Evolutionary conservation across 2,888 invertebrate species (phyloP).

Genomic region (Lycocerus yunnanus): DNA sequence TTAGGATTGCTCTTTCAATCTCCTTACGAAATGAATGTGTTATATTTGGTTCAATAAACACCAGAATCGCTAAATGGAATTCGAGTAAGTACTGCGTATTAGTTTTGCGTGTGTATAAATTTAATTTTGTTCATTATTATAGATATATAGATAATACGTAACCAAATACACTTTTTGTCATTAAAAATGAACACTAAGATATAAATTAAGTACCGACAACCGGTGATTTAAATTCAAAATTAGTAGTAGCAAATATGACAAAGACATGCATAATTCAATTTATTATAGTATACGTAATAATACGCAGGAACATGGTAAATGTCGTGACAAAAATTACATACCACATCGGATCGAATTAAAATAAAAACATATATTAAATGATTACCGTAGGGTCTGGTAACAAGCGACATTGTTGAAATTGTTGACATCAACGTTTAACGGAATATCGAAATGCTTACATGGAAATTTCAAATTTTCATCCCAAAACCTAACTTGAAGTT

Average conservation of each 20-base stretch:
- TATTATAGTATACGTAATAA: no score
- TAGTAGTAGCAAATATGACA: no score
- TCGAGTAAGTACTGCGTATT: neutral
- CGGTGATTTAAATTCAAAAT: no score
- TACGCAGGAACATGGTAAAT: no score
- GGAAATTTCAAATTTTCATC: constrained; percentile 2
- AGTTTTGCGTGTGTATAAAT: neutral
- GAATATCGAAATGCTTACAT: constrained; percentile 1
- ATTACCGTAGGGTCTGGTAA: neutral
- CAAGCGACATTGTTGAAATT: constrained; percentile 1
- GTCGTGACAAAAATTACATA: no score
- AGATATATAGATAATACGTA: no score
- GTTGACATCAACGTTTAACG: constrained; percentile 2
- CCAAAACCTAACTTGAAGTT: neutral
- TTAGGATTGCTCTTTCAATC: constrained; percentile 12
- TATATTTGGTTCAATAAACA: constrained; percentile 19
- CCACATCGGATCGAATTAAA: no score
- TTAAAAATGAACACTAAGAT: no score
- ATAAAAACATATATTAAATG: neutral
- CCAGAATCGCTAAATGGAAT: neutral
- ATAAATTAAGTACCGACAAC: no score
- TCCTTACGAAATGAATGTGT: neutral
- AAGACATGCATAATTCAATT: no score
- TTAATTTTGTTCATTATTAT: neutral
- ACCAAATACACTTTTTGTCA: no score